Conservation (phyloP, 2,797 vertebrate species). For the Danio albolineatus region DNA sequence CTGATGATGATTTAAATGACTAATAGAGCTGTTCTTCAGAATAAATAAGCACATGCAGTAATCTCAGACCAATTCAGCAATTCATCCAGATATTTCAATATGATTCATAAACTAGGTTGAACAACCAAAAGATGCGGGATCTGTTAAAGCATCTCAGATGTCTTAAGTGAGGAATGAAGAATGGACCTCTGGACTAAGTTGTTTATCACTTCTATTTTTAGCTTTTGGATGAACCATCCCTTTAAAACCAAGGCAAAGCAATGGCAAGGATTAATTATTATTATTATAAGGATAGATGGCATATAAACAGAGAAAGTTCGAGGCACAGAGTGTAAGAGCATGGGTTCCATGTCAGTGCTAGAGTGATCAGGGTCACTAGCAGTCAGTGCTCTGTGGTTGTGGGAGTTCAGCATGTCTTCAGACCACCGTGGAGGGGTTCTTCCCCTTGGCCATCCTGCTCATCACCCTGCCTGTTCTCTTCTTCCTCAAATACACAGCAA, state of each 20-base stretch:
- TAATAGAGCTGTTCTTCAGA: no score
- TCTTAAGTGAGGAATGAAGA: not conserved
- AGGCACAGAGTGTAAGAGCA: conserved; percentile 45
- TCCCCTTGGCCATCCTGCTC: conserved; percentile 63
- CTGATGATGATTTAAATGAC: no score
- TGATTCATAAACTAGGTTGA: no score
- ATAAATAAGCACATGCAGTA: no score
- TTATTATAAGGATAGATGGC: conserved; percentile 7
- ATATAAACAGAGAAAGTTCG: conserved; percentile 1
- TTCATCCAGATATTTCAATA: no score
- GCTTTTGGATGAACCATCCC: not conserved
- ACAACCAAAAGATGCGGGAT: no score
- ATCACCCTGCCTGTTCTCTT: conserved; percentile 48
- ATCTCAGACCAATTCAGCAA: no score
- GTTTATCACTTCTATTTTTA: not conserved
- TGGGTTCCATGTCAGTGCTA: conserved; percentile 78
- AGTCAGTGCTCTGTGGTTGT: conserved; percentile 77
- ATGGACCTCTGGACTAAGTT: not conserved
- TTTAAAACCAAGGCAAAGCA: not conserved
- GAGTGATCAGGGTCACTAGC: conserved; percentile 78
- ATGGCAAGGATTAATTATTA: not conserved
- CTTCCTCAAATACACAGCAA: conserved; percentile 39
- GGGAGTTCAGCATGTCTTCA: conserved; percentile 67
- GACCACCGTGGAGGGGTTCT: conserved; percentile 81
- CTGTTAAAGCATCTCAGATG: no score